Conservation (phyloP, 2,113 vertebrate genomes). For the Scytalopus superciliaris region DNA sequence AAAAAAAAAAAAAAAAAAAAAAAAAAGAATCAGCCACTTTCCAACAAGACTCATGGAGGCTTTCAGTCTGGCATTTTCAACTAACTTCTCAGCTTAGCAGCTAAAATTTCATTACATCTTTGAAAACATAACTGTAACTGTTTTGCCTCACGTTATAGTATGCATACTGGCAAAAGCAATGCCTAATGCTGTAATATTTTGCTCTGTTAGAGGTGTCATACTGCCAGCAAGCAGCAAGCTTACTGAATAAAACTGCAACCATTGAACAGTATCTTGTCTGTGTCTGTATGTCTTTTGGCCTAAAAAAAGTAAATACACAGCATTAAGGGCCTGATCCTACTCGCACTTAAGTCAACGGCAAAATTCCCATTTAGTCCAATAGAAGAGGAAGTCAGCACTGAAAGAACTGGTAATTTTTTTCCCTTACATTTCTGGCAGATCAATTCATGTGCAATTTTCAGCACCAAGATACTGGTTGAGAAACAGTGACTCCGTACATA, state of each 20-base stretch:
- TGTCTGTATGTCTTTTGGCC: constrained; percentile 48
- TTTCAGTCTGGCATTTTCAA: neutral
- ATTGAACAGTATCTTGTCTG: constrained; percentile 46
- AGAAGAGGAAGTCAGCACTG: neutral
- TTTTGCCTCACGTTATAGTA: constrained; percentile 3
- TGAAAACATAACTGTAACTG: neutral
- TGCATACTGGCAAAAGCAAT: constrained; percentile 6
- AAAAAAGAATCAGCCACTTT: neutral
- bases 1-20: neutral
- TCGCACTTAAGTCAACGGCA: constrained; percentile 40
- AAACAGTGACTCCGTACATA: neutral
- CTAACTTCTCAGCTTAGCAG: neutral
- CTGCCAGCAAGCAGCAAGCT: neutral
- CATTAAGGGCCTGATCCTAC: constrained; percentile 33
- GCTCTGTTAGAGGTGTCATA: neutral
- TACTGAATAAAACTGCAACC: neutral
- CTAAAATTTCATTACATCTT: constrained; percentile 26
- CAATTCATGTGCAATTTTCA: neutral
- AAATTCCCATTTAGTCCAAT: constrained; percentile 1
- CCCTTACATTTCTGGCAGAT: neutral
- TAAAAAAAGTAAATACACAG: constrained; percentile 42
- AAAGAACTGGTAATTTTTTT: neutral
- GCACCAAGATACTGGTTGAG: neutral
- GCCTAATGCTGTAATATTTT: neutral
- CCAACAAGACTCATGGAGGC: neutral